phyloP scores from a whole-genome alignment of 2,888 invertebrate species.

The Heteromyza rotundicornis region DNA sequence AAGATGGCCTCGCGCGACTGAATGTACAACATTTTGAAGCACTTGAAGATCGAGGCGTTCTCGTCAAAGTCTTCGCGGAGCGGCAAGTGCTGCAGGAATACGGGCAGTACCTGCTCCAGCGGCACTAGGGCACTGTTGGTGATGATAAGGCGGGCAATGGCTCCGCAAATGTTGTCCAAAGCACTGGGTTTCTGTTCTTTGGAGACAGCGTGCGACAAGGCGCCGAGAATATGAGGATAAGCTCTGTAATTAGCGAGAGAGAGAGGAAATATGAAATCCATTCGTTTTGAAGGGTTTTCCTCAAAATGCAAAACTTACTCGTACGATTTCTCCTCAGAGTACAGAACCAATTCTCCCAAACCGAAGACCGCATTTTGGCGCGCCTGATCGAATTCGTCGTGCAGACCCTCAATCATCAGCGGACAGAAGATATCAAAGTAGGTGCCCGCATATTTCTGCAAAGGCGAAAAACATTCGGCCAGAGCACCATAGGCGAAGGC shows the following conservation, averaged over 20 bases:
- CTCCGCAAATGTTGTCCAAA: constrained; percentile 80
- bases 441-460: constrained; percentile 66
- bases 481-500: constrained; percentile 77
- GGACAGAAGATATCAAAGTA: constrained; percentile 71
- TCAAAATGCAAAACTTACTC: constrained; percentile 63
- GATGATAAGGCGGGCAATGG: constrained; percentile 75
- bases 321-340: constrained; percentile 70
- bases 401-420: constrained; percentile 68
- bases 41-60: constrained; percentile 72
- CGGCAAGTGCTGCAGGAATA: constrained; percentile 74
- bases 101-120: constrained; percentile 75
- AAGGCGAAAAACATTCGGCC: constrained; percentile 73
- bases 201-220: constrained; percentile 70
- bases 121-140: constrained; percentile 71
- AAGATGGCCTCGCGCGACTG: constrained; percentile 67
- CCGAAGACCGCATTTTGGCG: constrained; percentile 80
- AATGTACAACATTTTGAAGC: constrained; percentile 70
- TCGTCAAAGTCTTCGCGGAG: constrained; percentile 77
- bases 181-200: constrained; percentile 71
- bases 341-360: constrained; percentile 74
- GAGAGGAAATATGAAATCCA: neutral
- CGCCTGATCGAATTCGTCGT: constrained; percentile 73
- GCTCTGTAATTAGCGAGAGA: constrained; percentile 61
- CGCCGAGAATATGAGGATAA: constrained; percentile 71
- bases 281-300: neutral